phyloP scores from a whole-genome alignment of 2,113 vertebrate species.

The Clarias gariepinus region DNA sequence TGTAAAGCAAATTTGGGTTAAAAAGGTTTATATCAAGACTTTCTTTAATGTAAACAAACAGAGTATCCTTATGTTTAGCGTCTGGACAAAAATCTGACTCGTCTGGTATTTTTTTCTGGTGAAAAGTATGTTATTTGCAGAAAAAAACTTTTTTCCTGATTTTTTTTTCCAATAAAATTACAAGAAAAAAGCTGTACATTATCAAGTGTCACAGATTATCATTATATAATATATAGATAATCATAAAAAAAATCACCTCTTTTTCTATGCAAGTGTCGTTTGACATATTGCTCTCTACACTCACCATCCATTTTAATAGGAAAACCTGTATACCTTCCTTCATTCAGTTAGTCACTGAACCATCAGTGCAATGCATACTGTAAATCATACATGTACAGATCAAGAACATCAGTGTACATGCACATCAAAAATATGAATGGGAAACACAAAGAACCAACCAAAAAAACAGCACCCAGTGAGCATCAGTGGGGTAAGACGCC shows the following conservation, averaged over 20 bases:
- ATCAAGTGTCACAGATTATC: too few relatives aligned
- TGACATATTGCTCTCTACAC: background rate
- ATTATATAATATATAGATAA: too few relatives aligned
- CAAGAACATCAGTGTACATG: background rate
- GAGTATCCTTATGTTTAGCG: background rate
- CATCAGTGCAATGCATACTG: background rate
- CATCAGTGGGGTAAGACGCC: background rate
- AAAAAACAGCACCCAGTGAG: background rate
- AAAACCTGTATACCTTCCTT: background rate
- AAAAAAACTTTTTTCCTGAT: background rate
- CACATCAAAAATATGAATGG: background rate
- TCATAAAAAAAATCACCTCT: too few relatives aligned
- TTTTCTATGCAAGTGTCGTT: background rate
- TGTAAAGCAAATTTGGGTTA: background rate
- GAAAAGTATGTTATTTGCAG: too few relatives aligned
- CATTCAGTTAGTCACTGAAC: too few relatives aligned
- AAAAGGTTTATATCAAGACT: background rate
- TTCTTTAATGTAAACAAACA: background rate
- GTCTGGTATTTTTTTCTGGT: too few relatives aligned
- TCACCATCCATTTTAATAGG: background rate
- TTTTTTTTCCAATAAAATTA: background rate
- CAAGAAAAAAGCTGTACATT: background rate
- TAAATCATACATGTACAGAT: background rate
- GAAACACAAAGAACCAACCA: background rate
- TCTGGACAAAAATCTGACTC: too few relatives aligned